phyloP scores from a whole-genome alignment of 2,797 vertebrate genomes.

The Cercopithecus petaurista region DNA sequence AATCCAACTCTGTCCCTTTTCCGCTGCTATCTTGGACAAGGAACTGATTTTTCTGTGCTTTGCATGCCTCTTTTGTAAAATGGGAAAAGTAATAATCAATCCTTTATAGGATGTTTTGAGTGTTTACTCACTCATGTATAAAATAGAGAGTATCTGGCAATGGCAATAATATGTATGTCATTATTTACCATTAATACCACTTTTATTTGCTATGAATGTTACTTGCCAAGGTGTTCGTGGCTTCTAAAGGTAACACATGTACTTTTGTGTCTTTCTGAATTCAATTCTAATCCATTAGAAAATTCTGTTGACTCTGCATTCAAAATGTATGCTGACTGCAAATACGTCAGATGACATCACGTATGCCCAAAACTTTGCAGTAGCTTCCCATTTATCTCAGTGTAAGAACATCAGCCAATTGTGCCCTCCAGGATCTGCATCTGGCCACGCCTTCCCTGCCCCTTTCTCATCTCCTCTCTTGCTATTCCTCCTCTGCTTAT shows the following conservation, averaged over 20 bases:
- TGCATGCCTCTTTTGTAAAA: not conserved
- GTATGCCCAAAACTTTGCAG: not conserved
- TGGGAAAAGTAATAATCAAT: not conserved
- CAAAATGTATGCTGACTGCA: not conserved
- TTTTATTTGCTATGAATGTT: slow-evolving; percentile 13
- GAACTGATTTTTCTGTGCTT: not conserved
- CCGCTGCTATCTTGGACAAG: not conserved
- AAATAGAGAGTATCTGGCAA: not conserved
- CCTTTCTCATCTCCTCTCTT: not conserved
- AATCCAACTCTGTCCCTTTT: not conserved
- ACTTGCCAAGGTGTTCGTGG: slow-evolving; percentile 26
- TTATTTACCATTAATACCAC: not conserved
- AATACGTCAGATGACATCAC: not conserved
- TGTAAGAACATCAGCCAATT: not conserved
- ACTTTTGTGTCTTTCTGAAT: slow-evolving; percentile 57
- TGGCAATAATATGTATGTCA: not conserved
- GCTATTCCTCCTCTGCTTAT: rapidly evolving
- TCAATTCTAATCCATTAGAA: slow-evolving; percentile 25
- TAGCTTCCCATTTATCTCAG: not conserved
- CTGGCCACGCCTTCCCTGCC: rapidly evolving
- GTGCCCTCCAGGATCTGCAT: not conserved
- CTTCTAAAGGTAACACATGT: not conserved
- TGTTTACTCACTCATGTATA: not conserved
- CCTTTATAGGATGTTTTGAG: not conserved
- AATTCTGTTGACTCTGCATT: not conserved